A percentile compares a stretch with the other conserved stretches of the same genome.
Evolutionary conservation across 2,888 invertebrate genomes (phyloP).

Genomic region (Pharmacophagus antenor): DNA sequence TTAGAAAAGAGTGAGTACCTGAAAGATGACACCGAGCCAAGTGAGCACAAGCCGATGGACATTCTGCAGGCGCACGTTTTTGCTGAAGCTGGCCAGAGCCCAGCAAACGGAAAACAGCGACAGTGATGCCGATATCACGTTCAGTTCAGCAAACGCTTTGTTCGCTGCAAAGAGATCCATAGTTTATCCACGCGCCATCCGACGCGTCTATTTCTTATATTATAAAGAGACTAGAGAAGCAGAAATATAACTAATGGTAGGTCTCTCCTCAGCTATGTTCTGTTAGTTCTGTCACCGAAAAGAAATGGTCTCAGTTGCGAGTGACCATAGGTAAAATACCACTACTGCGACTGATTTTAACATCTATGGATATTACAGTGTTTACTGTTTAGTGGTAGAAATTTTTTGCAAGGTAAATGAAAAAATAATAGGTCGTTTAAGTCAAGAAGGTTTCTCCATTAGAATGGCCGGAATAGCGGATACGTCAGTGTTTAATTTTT

Average conservation of each 20-base stretch:
- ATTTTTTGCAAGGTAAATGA: too few species aligned
- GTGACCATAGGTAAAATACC: too few species aligned
- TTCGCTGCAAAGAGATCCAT: slow-evolving; percentile 46
- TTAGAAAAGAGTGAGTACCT: slow-evolving; percentile 64
- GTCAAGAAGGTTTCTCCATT: too few species aligned
- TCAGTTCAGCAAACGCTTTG: slow-evolving; percentile 86
- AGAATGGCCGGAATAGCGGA: too few species aligned
- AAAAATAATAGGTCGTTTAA: too few species aligned
- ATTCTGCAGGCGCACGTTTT: slow-evolving; percentile 90
- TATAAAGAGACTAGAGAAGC: not conserved
- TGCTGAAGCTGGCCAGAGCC: slow-evolving; percentile 94
- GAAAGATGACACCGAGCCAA: slow-evolving; percentile 90
- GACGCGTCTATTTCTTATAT: not conserved
- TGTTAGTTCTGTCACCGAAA: too few species aligned
- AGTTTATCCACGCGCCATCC: not conserved
- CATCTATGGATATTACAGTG: too few species aligned
- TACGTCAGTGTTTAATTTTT: not conserved
- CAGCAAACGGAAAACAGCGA: slow-evolving; percentile 93
- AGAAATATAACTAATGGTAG: too few species aligned
- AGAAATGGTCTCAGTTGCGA: too few species aligned
- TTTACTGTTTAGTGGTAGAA: too few species aligned
- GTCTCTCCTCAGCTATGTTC: too few species aligned
- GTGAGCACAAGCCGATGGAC: slow-evolving; percentile 91
- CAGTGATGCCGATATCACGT: slow-evolving; percentile 89
- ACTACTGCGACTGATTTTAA: too few species aligned